phyloP scores from a whole-genome alignment of 2,797 vertebrate genomes.

The Steatocranus sp. region DNA sequence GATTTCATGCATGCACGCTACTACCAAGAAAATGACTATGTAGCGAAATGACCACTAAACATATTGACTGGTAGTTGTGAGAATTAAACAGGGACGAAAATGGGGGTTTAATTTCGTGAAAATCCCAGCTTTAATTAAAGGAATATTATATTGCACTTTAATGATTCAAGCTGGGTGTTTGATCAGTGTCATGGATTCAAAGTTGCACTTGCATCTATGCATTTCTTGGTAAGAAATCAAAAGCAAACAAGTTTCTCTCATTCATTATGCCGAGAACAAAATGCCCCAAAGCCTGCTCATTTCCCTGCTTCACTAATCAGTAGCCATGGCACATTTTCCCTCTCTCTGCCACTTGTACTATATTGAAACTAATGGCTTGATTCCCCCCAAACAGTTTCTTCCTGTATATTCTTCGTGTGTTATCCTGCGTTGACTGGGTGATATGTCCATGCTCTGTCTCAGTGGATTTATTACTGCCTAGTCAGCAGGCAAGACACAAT shows the following conservation, averaged over 20 bases:
- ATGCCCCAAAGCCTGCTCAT: constrained; percentile 7
- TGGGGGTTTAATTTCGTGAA: background rate
- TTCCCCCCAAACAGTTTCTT: background rate
- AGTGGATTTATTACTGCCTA: constrained; percentile 17
- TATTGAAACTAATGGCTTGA: background rate
- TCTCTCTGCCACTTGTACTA: background rate
- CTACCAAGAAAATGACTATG: background rate
- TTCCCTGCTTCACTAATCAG: constrained; percentile 12
- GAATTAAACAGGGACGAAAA: background rate
- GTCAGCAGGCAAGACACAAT: constrained; percentile 30
- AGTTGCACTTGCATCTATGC: background rate
- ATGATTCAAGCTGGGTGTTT: background rate
- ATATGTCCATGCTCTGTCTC: constrained; percentile 1
- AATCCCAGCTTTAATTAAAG: background rate
- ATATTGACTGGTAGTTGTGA: background rate
- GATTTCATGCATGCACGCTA: background rate
- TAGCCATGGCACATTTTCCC: constrained; percentile 2
- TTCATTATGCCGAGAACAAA: constrained; percentile 26
- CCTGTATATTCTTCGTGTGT: background rate
- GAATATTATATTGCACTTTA: background rate
- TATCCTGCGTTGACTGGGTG: background rate
- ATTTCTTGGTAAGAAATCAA: constrained; percentile 6
- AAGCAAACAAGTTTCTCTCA: constrained; percentile 5
- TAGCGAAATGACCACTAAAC: background rate
- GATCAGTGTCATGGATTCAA: background rate